These are phyloP conservation scores for Mus spicilegus DNA, from an alignment of 2,113 vertebrate genomes.

Conservation along the genomic window DNA sequence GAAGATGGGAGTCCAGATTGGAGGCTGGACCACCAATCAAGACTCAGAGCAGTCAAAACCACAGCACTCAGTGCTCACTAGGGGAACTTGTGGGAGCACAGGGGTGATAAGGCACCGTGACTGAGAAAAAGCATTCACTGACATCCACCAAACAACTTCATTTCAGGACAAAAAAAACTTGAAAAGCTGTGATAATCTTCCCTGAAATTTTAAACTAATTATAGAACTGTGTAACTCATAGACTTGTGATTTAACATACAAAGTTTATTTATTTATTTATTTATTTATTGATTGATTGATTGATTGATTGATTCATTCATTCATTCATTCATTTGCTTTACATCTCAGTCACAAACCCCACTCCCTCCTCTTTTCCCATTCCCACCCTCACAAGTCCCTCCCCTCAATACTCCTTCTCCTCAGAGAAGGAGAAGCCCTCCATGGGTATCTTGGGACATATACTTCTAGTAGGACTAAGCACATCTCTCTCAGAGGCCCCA, in stretches of 20 bases:
- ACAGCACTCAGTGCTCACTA: background rate
- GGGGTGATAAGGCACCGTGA: background rate
- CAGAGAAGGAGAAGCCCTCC: no score
- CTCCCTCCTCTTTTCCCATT: no score
- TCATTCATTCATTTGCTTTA: no score
- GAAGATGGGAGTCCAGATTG: background rate
- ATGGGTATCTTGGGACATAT: no score
- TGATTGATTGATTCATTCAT: no score
- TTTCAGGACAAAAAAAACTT: conserved; percentile 2
- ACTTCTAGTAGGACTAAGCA: no score
- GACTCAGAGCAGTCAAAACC: background rate
- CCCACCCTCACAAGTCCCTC: no score
- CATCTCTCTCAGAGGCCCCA: no score
- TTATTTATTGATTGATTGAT: no score
- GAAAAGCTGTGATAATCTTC: background rate
- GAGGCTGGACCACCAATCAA: background rate
- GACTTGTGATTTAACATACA: background rate
- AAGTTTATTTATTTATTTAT: background rate
- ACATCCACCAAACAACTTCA: background rate
- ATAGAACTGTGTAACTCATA: background rate
- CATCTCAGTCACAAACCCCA: no score
- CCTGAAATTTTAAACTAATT: background rate
- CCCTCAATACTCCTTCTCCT: no score
- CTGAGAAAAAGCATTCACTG: background rate
- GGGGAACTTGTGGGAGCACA: background rate